phyloP scores from a whole-genome alignment of 2,888 invertebrate genomes.

The Drosophila anomalata region DNA sequence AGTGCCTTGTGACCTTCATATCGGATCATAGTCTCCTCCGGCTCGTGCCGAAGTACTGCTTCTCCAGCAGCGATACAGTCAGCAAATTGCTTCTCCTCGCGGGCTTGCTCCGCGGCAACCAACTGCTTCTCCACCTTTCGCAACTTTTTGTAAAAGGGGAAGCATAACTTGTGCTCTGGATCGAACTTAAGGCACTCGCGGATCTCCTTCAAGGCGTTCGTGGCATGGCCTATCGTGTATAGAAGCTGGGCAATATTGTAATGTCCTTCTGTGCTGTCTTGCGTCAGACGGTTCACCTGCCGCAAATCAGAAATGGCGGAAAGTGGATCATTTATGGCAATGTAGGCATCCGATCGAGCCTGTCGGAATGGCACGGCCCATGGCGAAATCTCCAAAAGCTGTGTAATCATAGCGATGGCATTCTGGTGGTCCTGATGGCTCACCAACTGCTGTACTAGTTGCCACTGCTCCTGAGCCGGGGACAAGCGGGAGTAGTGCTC shows the following conservation, averaged over 20 bases:
- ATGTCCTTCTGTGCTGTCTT: conserved; percentile 94
- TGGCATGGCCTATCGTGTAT: conserved; percentile 96
- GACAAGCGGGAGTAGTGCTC: conserved; percentile 88
- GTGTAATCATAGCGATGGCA: conserved; percentile 88
- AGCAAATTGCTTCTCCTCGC: conserved; percentile 87
- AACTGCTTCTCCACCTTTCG: conserved; percentile 95
- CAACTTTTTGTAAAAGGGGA: conserved; percentile 97
- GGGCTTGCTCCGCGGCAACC: conserved; percentile 86
- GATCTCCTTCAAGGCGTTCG: conserved; percentile 95
- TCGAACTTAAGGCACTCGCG: conserved; percentile 98
- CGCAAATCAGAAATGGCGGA: conserved; percentile 96
- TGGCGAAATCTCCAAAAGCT: conserved; percentile 92
- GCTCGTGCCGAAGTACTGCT: conserved; percentile 88
- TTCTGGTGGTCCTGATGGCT: conserved; percentile 85
- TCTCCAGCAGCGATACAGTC: conserved; percentile 89
- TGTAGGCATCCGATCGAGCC: conserved; percentile 93
- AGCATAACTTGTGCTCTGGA: conserved; percentile 98
- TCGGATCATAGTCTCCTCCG: conserved; percentile 88
- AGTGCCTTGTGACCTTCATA: conserved; percentile 90
- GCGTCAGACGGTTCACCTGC: conserved; percentile 93
- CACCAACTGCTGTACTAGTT: conserved; percentile 87
- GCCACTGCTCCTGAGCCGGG: conserved; percentile 87
- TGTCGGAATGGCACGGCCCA: conserved; percentile 94
- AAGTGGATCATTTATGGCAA: conserved; percentile 90
- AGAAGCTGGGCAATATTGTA: conserved; percentile 90